phyloP scores from a whole-genome alignment of 2,113 vertebrate genomes.

The Morone saxatilis region DNA sequence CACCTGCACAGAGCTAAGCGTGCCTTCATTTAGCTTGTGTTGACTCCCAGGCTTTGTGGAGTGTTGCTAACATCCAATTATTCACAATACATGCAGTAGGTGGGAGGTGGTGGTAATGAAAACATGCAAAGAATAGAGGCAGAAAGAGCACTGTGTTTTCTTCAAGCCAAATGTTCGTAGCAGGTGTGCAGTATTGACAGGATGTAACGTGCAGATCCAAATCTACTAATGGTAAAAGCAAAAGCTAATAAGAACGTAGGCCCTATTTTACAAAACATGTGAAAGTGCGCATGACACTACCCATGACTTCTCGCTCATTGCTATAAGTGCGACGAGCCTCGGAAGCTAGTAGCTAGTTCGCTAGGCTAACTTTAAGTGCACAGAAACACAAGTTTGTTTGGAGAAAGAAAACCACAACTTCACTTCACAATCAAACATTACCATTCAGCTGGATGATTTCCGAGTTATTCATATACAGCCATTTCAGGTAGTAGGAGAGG shows the following conservation, averaged over 20 bases:
- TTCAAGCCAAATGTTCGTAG: background rate
- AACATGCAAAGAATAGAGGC: background rate
- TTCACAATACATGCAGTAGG: background rate
- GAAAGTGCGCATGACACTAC: background rate
- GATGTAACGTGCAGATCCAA: background rate
- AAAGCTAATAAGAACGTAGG: background rate
- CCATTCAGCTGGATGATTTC: no score
- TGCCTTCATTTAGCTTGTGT: background rate
- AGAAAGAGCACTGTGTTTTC: no score
- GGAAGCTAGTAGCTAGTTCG: background rate
- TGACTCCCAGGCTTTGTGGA: background rate
- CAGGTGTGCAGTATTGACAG: background rate
- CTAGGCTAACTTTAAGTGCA: no score
- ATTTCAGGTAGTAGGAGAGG: no score
- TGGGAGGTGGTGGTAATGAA: background rate
- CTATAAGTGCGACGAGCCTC: background rate
- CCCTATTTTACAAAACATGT: background rate
- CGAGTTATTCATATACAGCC: no score
- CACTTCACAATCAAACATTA: no score
- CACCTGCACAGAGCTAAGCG: background rate
- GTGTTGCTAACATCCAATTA: conserved; percentile 10
- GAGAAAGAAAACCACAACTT: no score
- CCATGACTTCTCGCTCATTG: background rate
- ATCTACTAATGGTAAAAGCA: background rate
- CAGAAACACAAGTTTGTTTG: no score